Percentiles rank a stretch among this genome's conserved stretches.
These are phyloP conservation scores for Prionailurus viverrinus DNA, from an alignment of 2,113 vertebrate species.

Conservation along the genomic window DNA sequence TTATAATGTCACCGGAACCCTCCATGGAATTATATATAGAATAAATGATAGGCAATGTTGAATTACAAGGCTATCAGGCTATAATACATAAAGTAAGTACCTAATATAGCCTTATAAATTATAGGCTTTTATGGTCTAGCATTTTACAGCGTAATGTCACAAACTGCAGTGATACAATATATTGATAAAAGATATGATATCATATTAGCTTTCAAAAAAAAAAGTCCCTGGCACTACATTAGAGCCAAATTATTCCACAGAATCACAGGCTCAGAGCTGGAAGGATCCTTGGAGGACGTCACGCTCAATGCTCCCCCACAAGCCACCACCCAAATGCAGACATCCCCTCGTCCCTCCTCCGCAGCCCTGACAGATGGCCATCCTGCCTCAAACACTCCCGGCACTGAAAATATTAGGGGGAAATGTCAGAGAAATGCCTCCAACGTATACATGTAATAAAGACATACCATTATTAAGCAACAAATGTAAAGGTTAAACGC, in stretches of 20 bases:
- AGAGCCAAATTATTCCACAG: slow-evolving; percentile 76
- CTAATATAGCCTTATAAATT: slow-evolving; percentile 90
- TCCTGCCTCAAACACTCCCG: not conserved
- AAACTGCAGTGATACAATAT: slow-evolving; percentile 85
- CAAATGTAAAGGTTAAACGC: slow-evolving; percentile 15
- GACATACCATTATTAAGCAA: not conserved
- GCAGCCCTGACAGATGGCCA: not conserved
- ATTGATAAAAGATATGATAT: slow-evolving; percentile 84
- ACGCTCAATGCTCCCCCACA: not conserved
- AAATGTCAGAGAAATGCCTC: not conserved
- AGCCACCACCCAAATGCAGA: not conserved
- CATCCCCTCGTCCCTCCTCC: not conserved
- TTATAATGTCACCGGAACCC: slow-evolving; percentile 89
- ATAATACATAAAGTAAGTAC: slow-evolving; percentile 89
- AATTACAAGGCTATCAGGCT: slow-evolving; percentile 89
- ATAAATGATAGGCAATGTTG: slow-evolving; percentile 88
- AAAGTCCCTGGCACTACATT: slow-evolving; percentile 60
- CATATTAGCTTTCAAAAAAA: slow-evolving; percentile 78
- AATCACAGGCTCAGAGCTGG: slow-evolving; percentile 55
- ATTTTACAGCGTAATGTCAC: slow-evolving; percentile 88
- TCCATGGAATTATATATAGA: slow-evolving; percentile 89
- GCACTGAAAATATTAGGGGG: not conserved
- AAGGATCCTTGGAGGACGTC: slow-evolving; percentile 63
- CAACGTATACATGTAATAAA: not conserved
- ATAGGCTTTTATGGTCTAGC: slow-evolving; percentile 87